Percentiles rank a stretch among this genome's conserved stretches.
Conservation (phyloP, 2,113 vertebrate genomes). For the Eolophus roseicapilla region DNA sequence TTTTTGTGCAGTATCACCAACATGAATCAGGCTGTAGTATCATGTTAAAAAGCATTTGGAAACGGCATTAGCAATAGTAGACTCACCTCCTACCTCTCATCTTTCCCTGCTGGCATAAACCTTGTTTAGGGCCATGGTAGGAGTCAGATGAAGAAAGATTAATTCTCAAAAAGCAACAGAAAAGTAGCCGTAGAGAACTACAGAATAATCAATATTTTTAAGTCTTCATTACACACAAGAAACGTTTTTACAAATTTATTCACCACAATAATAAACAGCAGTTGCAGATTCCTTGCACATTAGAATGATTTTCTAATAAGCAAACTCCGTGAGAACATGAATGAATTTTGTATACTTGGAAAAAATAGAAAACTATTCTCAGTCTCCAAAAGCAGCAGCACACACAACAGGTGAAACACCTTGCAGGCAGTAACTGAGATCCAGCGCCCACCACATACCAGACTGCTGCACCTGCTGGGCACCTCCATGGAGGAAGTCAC, state of each 20-base stretch:
- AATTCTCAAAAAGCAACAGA: background rate
- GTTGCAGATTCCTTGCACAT: background rate
- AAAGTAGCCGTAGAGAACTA: background rate
- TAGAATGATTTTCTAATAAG: background rate
- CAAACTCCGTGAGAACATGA: background rate
- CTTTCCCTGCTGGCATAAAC: background rate
- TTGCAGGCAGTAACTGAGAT: background rate
- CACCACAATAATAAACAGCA: background rate
- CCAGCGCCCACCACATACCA: background rate
- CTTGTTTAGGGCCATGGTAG: background rate
- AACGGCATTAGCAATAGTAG: background rate
- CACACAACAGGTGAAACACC: background rate
- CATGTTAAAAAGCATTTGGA: background rate
- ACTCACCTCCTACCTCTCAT: background rate
- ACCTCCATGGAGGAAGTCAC: background rate
- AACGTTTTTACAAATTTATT: background rate
- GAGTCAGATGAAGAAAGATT: background rate
- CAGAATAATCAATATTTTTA: background rate
- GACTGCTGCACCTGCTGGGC: background rate
- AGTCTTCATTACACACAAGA: background rate
- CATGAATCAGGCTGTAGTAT: background rate
- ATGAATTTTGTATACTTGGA: background rate
- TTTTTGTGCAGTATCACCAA: background rate
- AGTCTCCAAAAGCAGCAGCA: background rate
- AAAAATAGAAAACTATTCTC: background rate